Base-by-base conservation (phyloP, 2,888 invertebrate genomes). In the Cheilosia vernalis region DNA sequence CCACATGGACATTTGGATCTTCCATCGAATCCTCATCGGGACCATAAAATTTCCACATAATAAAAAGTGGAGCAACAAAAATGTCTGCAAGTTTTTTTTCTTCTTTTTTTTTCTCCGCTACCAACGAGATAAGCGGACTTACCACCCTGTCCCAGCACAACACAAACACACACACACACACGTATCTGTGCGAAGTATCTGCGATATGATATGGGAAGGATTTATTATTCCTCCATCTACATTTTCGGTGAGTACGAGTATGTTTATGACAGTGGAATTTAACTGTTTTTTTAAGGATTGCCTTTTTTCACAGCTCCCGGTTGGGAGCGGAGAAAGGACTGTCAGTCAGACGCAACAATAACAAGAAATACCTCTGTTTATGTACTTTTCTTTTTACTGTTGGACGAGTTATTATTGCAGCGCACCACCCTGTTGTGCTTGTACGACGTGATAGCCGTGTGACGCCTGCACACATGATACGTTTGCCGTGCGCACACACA, bases 201-300 rank as follows among this genome's bases (percentile, higher is more conserved):
- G 85, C 61, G 77, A 85, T 72, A 67, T 85, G 85, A 85, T 85
- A 63, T 63, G 72, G 66, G 37, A 85, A 81, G 81, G 85, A 85
- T 85, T 85, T 85, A 85, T 85, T 85, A 53, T 81, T 56, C 67
- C 66, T 72, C 76, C 72, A 30, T 42, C 76, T 63, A 66, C 51
- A 27, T 56, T 63, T 42, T 77, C 40, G 64, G 85, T 58, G 76
- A 76, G 76, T 80, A 9, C 30, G 30, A 30, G 30, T 30, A 76
- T 85, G 81, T 73, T 85, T 81, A 85, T 81, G 85, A 85, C 85
- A 77, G 81, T 44, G 53, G 77, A 85, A 85, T 81, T 83, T 83
- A 83, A 83, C 78, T 73, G 73, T 85, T 85, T 72, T 63, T 55
- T 66, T 67, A 74, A 80, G 42, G 63, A 61, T 73, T 56, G 40